Evolutionary conservation across 2,113 vertebrate genomes (phyloP).

Genomic region (Eublepharis macularius): DNA sequence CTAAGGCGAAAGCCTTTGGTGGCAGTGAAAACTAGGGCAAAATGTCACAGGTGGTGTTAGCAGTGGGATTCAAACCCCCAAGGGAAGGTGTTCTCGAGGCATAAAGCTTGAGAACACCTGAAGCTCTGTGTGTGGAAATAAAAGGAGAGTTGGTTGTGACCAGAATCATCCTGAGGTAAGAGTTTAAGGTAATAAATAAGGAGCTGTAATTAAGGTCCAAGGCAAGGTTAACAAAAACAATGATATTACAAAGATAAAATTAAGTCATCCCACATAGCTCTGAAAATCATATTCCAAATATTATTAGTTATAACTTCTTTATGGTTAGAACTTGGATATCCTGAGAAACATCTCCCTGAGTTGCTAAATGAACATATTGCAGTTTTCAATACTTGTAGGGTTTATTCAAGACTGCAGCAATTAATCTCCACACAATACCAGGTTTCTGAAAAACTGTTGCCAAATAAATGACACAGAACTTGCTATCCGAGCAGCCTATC

Average conservation of each 20-base stretch:
- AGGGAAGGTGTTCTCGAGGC: too few species aligned
- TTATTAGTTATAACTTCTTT: not conserved
- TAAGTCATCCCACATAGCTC: not conserved
- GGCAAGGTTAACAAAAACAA: too few species aligned
- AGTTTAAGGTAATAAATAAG: too few species aligned
- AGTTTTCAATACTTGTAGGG: constrained; percentile 18
- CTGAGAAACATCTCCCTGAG: not conserved
- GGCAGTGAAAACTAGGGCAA: too few species aligned
- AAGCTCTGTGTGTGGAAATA: too few species aligned
- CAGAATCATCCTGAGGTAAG: too few species aligned
- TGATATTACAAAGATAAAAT: constrained; percentile 3
- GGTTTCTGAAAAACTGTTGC: not conserved
- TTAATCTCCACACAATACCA: constrained; percentile 1
- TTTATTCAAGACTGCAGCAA: constrained; percentile 38
- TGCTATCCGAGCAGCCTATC: constrained; percentile 1
- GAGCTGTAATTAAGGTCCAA: too few species aligned
- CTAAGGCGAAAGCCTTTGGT: too few species aligned
- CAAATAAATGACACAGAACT: not conserved
- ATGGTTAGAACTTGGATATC: constrained; percentile 12
- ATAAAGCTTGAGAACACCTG: too few species aligned
- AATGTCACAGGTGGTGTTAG: too few species aligned
- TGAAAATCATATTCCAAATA: not conserved
- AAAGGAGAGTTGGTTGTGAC: too few species aligned
- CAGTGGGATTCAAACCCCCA: too few species aligned
- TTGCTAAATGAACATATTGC: not conserved